Base-by-base conservation (phyloP, 2,797 vertebrate genomes). In the Poecilia picta region DNA sequence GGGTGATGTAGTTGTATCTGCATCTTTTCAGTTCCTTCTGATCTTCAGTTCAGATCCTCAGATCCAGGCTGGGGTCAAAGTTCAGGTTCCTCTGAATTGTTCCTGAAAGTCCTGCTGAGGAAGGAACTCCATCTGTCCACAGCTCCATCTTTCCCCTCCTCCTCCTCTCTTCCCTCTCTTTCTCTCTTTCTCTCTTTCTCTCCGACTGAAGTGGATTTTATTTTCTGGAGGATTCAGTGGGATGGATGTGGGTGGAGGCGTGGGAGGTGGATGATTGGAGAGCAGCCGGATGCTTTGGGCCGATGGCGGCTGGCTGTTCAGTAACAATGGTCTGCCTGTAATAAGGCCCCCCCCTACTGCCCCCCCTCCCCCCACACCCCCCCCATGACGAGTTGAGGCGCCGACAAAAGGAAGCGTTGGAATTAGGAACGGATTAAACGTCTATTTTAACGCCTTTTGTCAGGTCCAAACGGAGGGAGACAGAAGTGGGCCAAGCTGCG, bases 381-480 rank as follows among this genome's bases (percentile, higher is more conserved):
- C 81, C 78, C 64, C 59, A 74, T 81, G 73, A 85, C 83, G 86
- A 84, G 90, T 90, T 89, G 87, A 74, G 84, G 92, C 74, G 78
- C 2, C 62, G 88, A 93, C 90, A 93, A 89, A 91, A 84, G 90
- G 85, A 92, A 87, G 83, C 78, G 87, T 79, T 84, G 10, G 88
- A 89, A 92, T 94, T 89, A 88, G 89, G 84, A 59, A 66, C 80
- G 90, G 90, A 93, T 94, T 92, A 93, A 85, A 88, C 77, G n/a
- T 91, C 91, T 91, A 92, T 92, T 93, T 91, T 82, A 83, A 89
- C 18, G 74, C 86, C 86, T 87, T 92, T 89, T 89, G 87, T 92
- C 10, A 16, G 89, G 79, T 89, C 66, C 77, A 73, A 85, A 81
- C 73, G 11, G 77, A 84, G 81, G 33, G 74, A 80, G 75, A 43